Percentiles rank a stretch among this genome's conserved stretches.
These are phyloP conservation scores for Entomobrya proxima DNA, from an alignment of 2,888 invertebrate species.

Conservation along the genomic window DNA sequence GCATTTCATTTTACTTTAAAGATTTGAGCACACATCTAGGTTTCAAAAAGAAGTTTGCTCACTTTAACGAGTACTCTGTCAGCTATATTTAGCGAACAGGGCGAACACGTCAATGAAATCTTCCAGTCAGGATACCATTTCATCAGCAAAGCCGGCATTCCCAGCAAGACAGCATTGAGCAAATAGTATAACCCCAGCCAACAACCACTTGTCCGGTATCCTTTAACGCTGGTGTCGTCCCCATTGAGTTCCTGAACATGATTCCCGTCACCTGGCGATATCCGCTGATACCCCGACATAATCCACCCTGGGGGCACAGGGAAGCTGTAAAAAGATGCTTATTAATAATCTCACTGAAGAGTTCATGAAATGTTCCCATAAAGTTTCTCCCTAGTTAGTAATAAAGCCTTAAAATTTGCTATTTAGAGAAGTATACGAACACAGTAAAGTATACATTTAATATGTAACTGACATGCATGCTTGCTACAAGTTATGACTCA, in stretches of 20 bases:
- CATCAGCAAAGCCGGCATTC: slow-evolving; percentile 81
- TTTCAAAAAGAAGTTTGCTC: slow-evolving; percentile 73
- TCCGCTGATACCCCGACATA: slow-evolving; percentile 51
- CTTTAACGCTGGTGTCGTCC: slow-evolving; percentile 77
- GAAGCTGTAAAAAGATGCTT: slow-evolving; percentile 1
- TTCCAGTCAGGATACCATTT: slow-evolving; percentile 81
- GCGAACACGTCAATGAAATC: slow-evolving; percentile 79
- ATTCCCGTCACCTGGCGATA: slow-evolving; percentile 50
- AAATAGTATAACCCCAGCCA: slow-evolving; percentile 79
- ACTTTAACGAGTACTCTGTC: slow-evolving; percentile 80
- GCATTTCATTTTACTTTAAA: not conserved
- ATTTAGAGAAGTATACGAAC: too few species aligned
- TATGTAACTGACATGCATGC: too few species aligned
- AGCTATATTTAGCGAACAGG: slow-evolving; percentile 81
- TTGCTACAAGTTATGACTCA: too few species aligned
- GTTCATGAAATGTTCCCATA: too few species aligned
- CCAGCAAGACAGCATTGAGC: slow-evolving; percentile 79
- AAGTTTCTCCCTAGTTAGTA: too few species aligned
- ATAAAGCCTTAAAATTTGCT: too few species aligned
- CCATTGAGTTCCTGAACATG: slow-evolving; percentile 61
- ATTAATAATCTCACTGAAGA: too few species aligned
- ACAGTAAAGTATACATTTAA: too few species aligned
- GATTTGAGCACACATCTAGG: not conserved
- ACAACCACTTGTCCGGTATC: slow-evolving; percentile 79
- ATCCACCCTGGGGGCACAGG: slow-evolving; percentile 56